A percentile compares a stretch with the other conserved stretches of the same genome.
These are phyloP conservation scores for Cottus gobio DNA, from an alignment of 2,113 vertebrate species.

Conservation along the genomic window DNA sequence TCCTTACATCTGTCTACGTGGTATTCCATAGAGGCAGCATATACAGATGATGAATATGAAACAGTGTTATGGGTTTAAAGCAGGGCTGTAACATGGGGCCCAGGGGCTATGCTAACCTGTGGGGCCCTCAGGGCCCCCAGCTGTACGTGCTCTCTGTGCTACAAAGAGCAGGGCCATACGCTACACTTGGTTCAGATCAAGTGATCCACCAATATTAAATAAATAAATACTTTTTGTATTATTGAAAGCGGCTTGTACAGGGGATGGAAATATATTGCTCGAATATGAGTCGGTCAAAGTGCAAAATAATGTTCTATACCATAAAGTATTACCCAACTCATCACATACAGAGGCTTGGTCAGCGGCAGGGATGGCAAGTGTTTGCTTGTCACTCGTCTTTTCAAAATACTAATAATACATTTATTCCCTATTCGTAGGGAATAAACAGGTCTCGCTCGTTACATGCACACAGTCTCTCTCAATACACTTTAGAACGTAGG, in stretches of 20 bases:
- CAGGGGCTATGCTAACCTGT: neutral
- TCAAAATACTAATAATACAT: too few species aligned
- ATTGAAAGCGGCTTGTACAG: neutral
- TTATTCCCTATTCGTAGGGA: too few species aligned
- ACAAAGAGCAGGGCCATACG: too few species aligned
- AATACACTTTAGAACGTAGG: neutral
- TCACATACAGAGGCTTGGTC: too few species aligned
- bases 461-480: neutral
- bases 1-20: neutral
- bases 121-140: neutral
- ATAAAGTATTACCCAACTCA: neutral
- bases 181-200: neutral
- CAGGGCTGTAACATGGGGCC: neutral
- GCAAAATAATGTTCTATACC: neutral
- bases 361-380: too few species aligned
- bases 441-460: neutral
- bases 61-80: neutral
- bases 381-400: neutral
- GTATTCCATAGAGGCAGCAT: slow-evolving; percentile 12
- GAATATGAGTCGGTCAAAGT: neutral
- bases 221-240: neutral
- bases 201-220: too few species aligned
- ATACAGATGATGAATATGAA: slow-evolving; percentile 5
- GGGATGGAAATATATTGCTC: neutral
- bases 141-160: neutral